Conservation (phyloP, 2,888 invertebrate species). For the Smittia aterrima region DNA sequence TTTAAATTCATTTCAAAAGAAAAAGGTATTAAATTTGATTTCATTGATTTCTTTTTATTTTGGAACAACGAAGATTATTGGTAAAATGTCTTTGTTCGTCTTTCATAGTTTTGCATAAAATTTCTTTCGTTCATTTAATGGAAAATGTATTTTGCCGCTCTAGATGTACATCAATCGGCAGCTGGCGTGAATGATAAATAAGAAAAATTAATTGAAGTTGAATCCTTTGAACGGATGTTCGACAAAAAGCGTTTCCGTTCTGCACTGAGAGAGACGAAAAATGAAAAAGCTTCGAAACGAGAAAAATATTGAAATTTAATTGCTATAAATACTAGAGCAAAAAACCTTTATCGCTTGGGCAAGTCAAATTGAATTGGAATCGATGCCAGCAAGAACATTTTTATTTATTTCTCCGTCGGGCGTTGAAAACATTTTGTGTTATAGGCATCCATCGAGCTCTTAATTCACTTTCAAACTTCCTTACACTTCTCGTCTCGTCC, state of each 20-base stretch:
- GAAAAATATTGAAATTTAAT: slow-evolving; percentile 18
- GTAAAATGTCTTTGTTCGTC: no score
- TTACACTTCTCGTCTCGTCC: background rate
- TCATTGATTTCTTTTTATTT: no score
- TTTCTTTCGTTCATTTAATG: no score
- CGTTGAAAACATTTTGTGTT: no score
- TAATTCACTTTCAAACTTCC: background rate
- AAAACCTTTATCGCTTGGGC: background rate
- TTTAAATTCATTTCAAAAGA: no score
- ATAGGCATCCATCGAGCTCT: background rate
- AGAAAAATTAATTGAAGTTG: background rate
- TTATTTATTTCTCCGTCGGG: background rate
- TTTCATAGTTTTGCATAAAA: no score
- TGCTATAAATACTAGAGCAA: background rate
- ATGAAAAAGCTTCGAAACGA: background rate
- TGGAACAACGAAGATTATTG: no score
- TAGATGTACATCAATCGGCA: background rate
- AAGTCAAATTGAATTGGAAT: background rate
- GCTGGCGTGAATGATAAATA: background rate
- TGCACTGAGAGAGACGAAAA: background rate
- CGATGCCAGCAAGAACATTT: background rate
- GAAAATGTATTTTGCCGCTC: no score
- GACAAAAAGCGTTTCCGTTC: background rate
- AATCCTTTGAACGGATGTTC: background rate
- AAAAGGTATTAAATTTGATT: no score